Evolutionary conservation across 1,140 invertebrate species (phyloP), one percentile per base, ranked within the genome.

Genomic region (Orchesella cincta): DNA sequence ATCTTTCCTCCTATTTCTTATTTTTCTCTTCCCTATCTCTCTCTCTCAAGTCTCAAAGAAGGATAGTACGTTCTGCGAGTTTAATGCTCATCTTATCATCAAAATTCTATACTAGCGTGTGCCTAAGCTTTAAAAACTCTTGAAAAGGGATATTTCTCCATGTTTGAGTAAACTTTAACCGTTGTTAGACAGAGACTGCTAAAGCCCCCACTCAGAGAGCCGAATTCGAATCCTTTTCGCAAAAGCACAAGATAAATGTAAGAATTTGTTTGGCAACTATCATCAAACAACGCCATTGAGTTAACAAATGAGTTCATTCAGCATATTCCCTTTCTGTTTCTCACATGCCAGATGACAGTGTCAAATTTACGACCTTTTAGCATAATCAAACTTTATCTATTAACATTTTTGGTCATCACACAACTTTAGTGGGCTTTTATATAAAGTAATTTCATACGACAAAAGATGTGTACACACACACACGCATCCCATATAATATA

Each of bases 371-470:
- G 62, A 67, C 26, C 62, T 67, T 67, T 67, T 67, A 33, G 31
- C 26, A 26, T 67, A 67, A 67, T 67, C 62, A 67, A 67, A 67
- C 8, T 67, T 67, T 67, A 67, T 67, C 62, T 67, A 67, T 67
- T 67, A 67, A 67, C 62, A 67, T 67, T 67, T 67, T 67, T 67
- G 62, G 62, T 67, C 62, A 67, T 67, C 62, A 67, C 62, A n/a
- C n/a, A n/a, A n/a, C n/a, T n/a, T n/a, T n/a, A 67, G 62, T 67
- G 62, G 62, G 62, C 23, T 67, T 67, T 67, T n/a, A n/a, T n/a
- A n/a, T n/a, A n/a, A n/a, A n/a, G n/a, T n/a, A n/a, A n/a, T n/a
- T n/a, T 5, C 23, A 57, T 57, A 14, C 52, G 23, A n/a, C 52
- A 57, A 8, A 57, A 57, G 52, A 14, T 57, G 3, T 5, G 39